Evolutionary conservation across 1,140 invertebrate genomes (phyloP), one percentile per base, ranked within the genome.

Genomic region (Macrocentrus cingulum): DNA sequence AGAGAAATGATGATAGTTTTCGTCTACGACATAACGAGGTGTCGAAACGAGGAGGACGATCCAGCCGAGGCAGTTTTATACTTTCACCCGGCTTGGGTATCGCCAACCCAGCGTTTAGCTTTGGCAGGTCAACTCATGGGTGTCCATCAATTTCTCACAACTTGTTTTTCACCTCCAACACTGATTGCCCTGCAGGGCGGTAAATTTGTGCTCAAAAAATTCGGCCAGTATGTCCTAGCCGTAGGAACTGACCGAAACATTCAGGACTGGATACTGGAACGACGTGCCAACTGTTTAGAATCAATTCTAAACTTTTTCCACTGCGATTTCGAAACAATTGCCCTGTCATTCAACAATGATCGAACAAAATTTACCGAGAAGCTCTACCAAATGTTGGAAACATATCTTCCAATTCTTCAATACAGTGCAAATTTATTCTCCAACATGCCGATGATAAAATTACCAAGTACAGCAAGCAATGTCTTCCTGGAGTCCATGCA

Each of bases 1-100:
- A 91, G 89, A 76, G 90, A 93, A 82, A 89, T 92, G 79, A 88
- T 91, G 83, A 91, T 94, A 77, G 87, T 92, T 56, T 92, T 94
- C 80, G 84, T 93, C 42, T 94, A 93, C 64, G 91, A 93, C 79
- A 89, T 86, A n/a, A 80, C 87, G 68, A 84, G 84, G 66, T 87
- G 90, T 70, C 82, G 84, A 64, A 82, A 83, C 32, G 91, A 93
- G 74, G 88, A 89, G 60, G 91, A 92, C 75, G 91, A 94, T 79
- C 90, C 90, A n/a, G 86, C 88, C 48, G 84, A 90, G 45, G 90
- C 91, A 13, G 87, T 94, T 48, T 77, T 93, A n/a, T 94, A 92
- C 69, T 94, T 93, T 75, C 88, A 92, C 78, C 91, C 91, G 1
- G 84, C 86, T 25, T 92, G 91, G 89, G 91, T 93, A 7, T 91